Conservation (phyloP, 2,113 vertebrate species). For the Chrysemys picta region DNA sequence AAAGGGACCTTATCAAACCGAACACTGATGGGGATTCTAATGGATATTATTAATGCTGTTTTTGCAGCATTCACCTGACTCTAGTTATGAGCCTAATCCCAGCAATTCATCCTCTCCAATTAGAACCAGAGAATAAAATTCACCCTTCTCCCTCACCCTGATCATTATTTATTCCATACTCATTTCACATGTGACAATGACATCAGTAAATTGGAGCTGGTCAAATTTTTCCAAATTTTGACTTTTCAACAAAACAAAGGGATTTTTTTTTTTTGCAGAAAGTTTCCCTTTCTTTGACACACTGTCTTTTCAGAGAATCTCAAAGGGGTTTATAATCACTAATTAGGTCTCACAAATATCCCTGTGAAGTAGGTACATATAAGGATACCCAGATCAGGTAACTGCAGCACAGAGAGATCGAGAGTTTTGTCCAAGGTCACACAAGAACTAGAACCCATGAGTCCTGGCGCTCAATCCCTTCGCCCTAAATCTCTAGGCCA, state of each 20-base stretch:
- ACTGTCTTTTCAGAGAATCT: accelerated
- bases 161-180: too few relatives aligned
- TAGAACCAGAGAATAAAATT: too few relatives aligned
- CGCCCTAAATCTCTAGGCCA: background rate
- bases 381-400: background rate
- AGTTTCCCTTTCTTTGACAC: accelerated
- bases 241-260: background rate
- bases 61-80: too few relatives aligned
- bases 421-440: background rate
- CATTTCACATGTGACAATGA: too few relatives aligned
- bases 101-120: too few relatives aligned
- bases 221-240: background rate
- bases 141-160: too few relatives aligned
- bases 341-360: background rate
- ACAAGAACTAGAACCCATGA: background rate
- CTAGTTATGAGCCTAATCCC: too few relatives aligned
- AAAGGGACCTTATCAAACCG: too few relatives aligned
- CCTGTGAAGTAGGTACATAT: background rate
- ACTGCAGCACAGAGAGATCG: accelerated
- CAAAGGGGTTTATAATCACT: accelerated
- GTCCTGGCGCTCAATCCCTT: background rate
- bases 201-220: background rate
- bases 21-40: too few relatives aligned
- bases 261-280: background rate
- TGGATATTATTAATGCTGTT: too few relatives aligned